These are phyloP conservation scores for Uropsilus gracilis DNA, from an alignment of 2,113 vertebrate genomes.

Conservation along the genomic window DNA sequence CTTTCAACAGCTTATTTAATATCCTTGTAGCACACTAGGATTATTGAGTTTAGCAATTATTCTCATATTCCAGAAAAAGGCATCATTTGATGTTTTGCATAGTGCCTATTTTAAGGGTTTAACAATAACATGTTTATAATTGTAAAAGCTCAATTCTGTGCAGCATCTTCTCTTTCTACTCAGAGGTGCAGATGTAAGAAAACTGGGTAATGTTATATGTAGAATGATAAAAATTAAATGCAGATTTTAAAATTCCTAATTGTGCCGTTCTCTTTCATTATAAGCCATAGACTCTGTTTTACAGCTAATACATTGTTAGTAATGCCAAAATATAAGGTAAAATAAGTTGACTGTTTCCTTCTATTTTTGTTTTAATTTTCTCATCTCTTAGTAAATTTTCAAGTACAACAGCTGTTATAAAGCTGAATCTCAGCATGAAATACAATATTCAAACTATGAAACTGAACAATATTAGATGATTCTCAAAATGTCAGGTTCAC, in stretches of 20 bases:
- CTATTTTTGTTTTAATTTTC: constrained; percentile 67
- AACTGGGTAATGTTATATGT: constrained; percentile 55
- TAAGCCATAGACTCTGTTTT: not conserved
- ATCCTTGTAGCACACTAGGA: constrained; percentile 22
- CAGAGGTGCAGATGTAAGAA: constrained; percentile 44
- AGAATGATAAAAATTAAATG: constrained; percentile 57
- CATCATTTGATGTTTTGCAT: constrained; percentile 77
- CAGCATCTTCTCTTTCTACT: not conserved
- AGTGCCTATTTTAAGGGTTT: constrained; percentile 75
- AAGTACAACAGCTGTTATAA: constrained; percentile 61
- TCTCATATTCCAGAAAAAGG: constrained; percentile 6
- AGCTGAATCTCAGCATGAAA: constrained; percentile 52
- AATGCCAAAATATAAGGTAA: not conserved
- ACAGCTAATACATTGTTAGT: not conserved
- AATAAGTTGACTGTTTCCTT: constrained; percentile 44
- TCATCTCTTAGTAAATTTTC: constrained; percentile 67
- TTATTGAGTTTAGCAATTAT: constrained; percentile 37
- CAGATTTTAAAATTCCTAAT: constrained; percentile 3
- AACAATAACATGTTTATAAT: constrained; percentile 66
- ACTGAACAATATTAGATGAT: not conserved
- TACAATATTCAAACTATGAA: constrained; percentile 61
- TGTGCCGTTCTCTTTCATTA: not conserved
- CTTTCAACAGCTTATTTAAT: constrained; percentile 35
- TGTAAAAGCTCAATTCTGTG: not conserved
- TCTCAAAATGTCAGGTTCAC: constrained; percentile 39